Evolutionary conservation across 2,888 invertebrate species (phyloP), one percentile per base, ranked within the genome.

Genomic region (Heterodera filipjevi): DNA sequence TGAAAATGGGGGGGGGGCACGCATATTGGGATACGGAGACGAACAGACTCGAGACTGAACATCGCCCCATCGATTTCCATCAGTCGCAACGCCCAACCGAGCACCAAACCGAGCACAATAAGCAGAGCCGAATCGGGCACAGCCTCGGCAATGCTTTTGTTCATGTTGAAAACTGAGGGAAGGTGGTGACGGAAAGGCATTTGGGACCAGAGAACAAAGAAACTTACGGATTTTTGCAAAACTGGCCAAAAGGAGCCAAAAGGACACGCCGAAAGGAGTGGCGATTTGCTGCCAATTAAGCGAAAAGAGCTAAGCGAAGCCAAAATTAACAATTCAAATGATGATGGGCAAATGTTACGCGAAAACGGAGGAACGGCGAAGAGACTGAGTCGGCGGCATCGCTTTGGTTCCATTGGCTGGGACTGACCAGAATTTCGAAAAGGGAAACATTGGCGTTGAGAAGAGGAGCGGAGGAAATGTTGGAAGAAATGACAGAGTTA

Each of bases 41-140:
- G 59, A 27, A 59, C 59, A n/a, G 27, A 59, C 59, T 59, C 82
- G n/a, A 87, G 79, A 0, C 78, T 70, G 76, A 83, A 84, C 46
- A 83, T 12, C 35, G 27, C 53, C 33, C 74, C 70, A 71, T 84
- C 79, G 59, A 82, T 73, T 46, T 82, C 72, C 33, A 76, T 49
- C 49, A 64, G 33, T 77, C 80, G 71, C 8, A 84, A 64, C 64
- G 80, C 44, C 46, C 68, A 76, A 66, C 97, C 98, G 83, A 97
- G 95, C 77, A 94, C 92, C 70, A 98, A 94, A 71, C 98, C 98
- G 77, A 98, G 94, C 82, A 95, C 93, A 89, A 99, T 96, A 84
- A 99, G 92, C 84, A 98, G 93, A 90, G 96, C 97, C 73, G 96
- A 96, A 91, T 99, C 98, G 10, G 98, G 98, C 90, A 98, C 95